A percentile compares a stretch with the other conserved stretches of the same genome.
phyloP scores from a whole-genome alignment of 2,888 invertebrate species.

The Cyaniris semiargus region DNA sequence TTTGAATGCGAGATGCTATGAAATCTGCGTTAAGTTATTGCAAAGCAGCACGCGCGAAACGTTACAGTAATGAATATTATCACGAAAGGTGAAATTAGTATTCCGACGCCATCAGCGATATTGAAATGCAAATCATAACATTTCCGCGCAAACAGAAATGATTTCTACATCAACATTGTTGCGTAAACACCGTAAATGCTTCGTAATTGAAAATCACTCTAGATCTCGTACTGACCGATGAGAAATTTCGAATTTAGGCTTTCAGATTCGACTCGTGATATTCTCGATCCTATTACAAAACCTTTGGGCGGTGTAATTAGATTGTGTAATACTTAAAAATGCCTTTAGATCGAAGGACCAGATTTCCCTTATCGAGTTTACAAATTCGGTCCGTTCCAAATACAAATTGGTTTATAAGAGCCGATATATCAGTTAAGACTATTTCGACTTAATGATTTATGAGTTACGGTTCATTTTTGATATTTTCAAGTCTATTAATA shows the following conservation, averaged over 20 bases:
- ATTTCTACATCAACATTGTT: slow-evolving; percentile 47
- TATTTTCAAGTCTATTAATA: not conserved
- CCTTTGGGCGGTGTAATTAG: slow-evolving; percentile 21
- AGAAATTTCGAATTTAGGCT: slow-evolving; percentile 30
- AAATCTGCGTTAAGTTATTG: not conserved
- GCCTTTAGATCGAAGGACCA: slow-evolving; percentile 12
- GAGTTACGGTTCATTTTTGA: not conserved
- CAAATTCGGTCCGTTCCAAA: slow-evolving; percentile 22
- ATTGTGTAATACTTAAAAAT: slow-evolving; percentile 25
- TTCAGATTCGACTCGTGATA: slow-evolving; percentile 21
- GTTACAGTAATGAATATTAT: slow-evolving; percentile 24
- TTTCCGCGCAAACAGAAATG: slow-evolving; percentile 52
- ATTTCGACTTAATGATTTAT: not conserved
- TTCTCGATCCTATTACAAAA: slow-evolving; percentile 17
- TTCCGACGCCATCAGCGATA: slow-evolving; percentile 48
- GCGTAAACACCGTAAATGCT: slow-evolving; percentile 43
- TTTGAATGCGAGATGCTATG: not conserved
- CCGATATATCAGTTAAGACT: not conserved
- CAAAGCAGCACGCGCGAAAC: not conserved
- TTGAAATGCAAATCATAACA: slow-evolving; percentile 56
- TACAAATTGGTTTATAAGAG: slow-evolving; percentile 30
- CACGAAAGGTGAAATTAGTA: slow-evolving; percentile 33
- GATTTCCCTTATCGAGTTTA: slow-evolving; percentile 25
- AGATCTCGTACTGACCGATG: slow-evolving; percentile 33
- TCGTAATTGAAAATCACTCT: slow-evolving; percentile 44